Evolutionary conservation across 2,888 invertebrate species (phyloP), one percentile per base, ranked within the genome.

Genomic region (Lycocerus yunnanus): DNA sequence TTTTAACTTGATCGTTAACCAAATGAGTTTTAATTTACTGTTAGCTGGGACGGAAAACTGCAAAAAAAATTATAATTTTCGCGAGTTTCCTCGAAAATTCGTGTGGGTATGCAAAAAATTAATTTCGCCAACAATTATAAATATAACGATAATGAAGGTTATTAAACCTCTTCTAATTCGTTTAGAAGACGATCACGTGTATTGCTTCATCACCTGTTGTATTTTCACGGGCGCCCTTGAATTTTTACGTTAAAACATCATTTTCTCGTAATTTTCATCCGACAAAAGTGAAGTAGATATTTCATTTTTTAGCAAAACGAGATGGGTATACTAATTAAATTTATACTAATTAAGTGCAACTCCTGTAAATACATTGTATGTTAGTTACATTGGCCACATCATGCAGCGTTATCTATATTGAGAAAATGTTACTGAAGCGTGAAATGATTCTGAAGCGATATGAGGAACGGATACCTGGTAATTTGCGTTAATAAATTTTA

Each of bases 131-230:
- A 4, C n/a, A 4, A 5, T 5, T 13, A 27, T 75, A 73, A 75
- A 73, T 75, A 69, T 66, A 75, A 75, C 66, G 68, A 68, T 68
- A 75, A 66, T 73, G 75, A 70, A 68, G 24, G 67, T 63, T 69
- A 72, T 75, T 72, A 75, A 72, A 75, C 75, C 73, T 75, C 68
- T 70, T 72, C 73, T 75, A 75, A 75, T 75, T 75, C 70, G 71
- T 58, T 75, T 60, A 63, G 75, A 75, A 69, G 69, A 72, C 68
- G 65, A 75, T 72, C 71, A 59, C 68, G 71, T 72, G 72, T 20
- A 66, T 43, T 70, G 65, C 73, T 75, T 68, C 72, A 63, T 73
- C 73, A 75, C 75, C 75, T 75, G 75, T 75, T 75, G 43, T 43
- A 43, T 43, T 43, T 43, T 43, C 43, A 43, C 43, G 43, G 43